Evolutionary conservation across 2,113 vertebrate genomes (phyloP), one percentile per base, ranked within the genome.

Genomic region (Leiothrix lutea): DNA sequence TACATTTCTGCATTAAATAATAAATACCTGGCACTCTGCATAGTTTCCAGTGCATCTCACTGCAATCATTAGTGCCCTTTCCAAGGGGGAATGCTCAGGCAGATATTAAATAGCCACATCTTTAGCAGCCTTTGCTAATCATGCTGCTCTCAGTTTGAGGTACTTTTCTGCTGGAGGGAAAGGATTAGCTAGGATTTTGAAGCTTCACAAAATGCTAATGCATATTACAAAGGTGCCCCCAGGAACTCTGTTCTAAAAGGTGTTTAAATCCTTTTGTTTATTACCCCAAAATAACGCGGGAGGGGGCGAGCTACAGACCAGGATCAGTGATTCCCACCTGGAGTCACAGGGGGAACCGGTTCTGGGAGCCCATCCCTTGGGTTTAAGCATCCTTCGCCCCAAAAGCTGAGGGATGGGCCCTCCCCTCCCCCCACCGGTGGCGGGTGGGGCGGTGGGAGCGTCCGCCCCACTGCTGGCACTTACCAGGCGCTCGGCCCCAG

Each of bases 401-500:
- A 2, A 8, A 50, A 57, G 48, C 20, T 0, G 1, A 50, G 35
- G 81, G 65, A 21, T 12, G 14, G 29, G 19, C 48, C n/a, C 7
- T 65, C 64, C 64, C n/a, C n/a, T n/a, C n/a, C n/a, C n/a, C n/a
- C n/a, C n/a, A n/a, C n/a, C n/a, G n/a, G n/a, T n/a, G n/a, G n/a
- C n/a, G n/a, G n/a, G 3, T 5, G 65, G 24, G 28, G 33, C 7
- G 3, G 4, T 23, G 29, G 78, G 51, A 4, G 6, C 56, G 35
- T 1, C 15, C 15, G 66, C n/a, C 62, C 71, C 69, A 25, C 23
- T 57, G 73, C 82, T 86, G 88, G 79, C 92, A 98, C 98, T 97
- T 75, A 98, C 98, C 98, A 97, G 93, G 65, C 97, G 97, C 21
- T 98, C 98, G 70, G 91, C 96, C 61, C 98, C 98, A 14, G 96